Evolutionary conservation across 2,888 invertebrate species (phyloP), one percentile per base, ranked within the genome.

Genomic region (Auanema sp.): DNA sequence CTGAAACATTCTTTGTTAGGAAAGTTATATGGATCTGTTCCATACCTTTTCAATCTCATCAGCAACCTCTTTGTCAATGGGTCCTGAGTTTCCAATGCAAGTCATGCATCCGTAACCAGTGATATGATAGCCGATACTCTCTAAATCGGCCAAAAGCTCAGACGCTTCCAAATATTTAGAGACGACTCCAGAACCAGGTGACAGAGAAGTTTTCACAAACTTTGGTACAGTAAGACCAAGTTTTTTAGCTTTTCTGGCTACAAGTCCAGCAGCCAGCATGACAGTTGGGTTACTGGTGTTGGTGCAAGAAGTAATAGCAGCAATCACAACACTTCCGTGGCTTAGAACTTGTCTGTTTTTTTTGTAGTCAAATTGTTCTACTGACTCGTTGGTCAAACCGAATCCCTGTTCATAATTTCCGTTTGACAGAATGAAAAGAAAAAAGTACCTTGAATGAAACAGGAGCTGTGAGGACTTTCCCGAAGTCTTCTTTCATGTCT

Each of bases 31-130:
- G 51, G 51, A 23, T 16, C 18, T 52, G 8, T n/a, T 16, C 33
- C 68, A 73, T 78, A 90, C 90, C 87, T 90, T 91, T 83, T 95
- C 94, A 71, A 95, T 93, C 1, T 92, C 92, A 79, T 91, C 91
- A 0, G 90, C 90, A n/a, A 95, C 90, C 76, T 90, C 89, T 57
- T 95, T 94, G 59, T 92, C 91, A 0, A 98, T 89, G 0, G 95
- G 94, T 0, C 97, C 97, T 5, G 93, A 93, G 87, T 98, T 98
- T 0, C 97, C 97, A 76, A 98, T 98, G 84, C 98, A 98, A 0
- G 97, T 97, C 96, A 96, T 97, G 85, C 98, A 98, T 0, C 97
- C 97, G 83, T 96, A 98, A n/a, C 97, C 97, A 0, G 96, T 95
- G 54, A 93, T 90, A 84, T 92, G 89, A 84, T 97, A 98, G 8